Evolutionary conservation across 2,888 invertebrate species (phyloP), one percentile per base, ranked within the genome.

Genomic region (Ophonus ardosiacus): DNA sequence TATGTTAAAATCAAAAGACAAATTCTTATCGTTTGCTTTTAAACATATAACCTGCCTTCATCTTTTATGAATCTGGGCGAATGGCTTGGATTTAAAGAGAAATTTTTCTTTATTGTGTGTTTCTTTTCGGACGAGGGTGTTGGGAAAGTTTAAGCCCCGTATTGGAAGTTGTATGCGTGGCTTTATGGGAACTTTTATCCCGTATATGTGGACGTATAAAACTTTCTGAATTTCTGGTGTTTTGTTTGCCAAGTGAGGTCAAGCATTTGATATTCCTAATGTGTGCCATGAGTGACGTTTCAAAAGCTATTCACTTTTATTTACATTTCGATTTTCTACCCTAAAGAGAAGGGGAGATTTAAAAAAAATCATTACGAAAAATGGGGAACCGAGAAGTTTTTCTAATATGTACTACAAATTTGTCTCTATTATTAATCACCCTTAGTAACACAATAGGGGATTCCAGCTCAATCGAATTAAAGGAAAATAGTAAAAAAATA

Each of bases 181-280:
- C 31, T 65, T 65, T 21, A 65, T 31, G 81, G 40, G 38, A 13
- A 65, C 63, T 63, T 81, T 63, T 24, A 63, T 63, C 81, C 81
- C 65, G 51, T 40, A 81, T 81, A 81, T 81, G 43, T 81, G 81
- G 81, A 65, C 65, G 81, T 81, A 81, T 31, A 78, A 78, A 78
- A 78, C 78, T 56, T 78, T 78, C 15, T 78, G 78, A 56, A 78
- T 78, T 78, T 78, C 56, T 59, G 59, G 24, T 56, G 59, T 78
- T 78, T 78, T 78, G 78, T 78, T 38, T 38, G 78, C 78, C 56
- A 43, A 74, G 43, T 74, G 31, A 78, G 59, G 57, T 78, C 78
- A 78, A 57, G n/a, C 57, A 56, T 59, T 56, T 74, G 71, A 74
- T 74, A 74, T 43, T 74, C 43, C 43, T 74, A 74, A 74, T 74